Evolutionary conservation across 1,140 invertebrate species (phyloP), one percentile per base, ranked within the genome.

Genomic region (Drosophila auraria): DNA sequence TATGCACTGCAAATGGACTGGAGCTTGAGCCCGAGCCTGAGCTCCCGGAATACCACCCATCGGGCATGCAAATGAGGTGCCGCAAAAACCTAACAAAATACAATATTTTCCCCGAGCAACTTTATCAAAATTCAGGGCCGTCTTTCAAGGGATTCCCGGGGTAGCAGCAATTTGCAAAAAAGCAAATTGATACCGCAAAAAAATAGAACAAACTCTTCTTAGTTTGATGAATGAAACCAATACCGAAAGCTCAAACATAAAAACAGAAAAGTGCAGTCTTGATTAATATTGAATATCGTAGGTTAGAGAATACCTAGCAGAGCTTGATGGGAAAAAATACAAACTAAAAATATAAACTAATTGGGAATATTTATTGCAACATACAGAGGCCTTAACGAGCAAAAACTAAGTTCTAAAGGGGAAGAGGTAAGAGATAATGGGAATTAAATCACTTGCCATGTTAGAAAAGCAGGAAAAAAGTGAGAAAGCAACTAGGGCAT

Each of bases 61-160:
- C 20, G 40, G 20, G 15, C 58, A 69, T 66, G 47, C 66, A 69
- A 66, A 69, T 69, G 45, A 69, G 62, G 47, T 69, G 66, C 61
- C 49, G 27, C 25, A 23, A 20, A 47, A 45, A 0, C n/a, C 42
- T 3, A 17, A 33, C 2, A 12, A 53, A 33, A 53, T 53, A 33
- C n/a, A 53, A 53, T 2, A 14, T 49, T 14, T 23, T 15, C 14
- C 1, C 8, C 8, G 7, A 9, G 30, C 30, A 33, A 33, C 33
- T 11, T 3, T 42, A n/a, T 15, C 40, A n/a, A n/a, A n/a, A n/a
- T 42, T 42, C 40, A n/a, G 5, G 6, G 40, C 40, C 15, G 40
- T 2, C 14, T n/a, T 42, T 42, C 40, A 7, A 8, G 15, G 40
- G 15, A 40, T 30, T 30, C 27, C 27, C 27, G 15, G 30, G 8